These are phyloP conservation scores for Campoletis raptor DNA, from an alignment of 2,888 invertebrate genomes.

Conservation along the genomic window DNA sequence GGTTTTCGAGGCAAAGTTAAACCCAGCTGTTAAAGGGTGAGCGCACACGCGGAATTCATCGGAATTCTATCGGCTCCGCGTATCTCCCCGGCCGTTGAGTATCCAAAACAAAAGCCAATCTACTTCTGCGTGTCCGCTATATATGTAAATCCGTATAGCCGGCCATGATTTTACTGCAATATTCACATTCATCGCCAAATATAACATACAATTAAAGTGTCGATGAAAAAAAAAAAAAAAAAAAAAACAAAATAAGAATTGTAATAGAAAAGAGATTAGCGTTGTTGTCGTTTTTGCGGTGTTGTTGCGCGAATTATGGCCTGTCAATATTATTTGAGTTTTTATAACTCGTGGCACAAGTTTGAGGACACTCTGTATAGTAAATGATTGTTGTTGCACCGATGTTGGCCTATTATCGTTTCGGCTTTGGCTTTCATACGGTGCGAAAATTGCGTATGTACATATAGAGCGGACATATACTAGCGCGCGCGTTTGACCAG, in stretches of 20 bases:
- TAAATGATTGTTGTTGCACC: background rate
- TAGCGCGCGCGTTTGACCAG: conserved; percentile 61
- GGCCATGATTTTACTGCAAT: background rate
- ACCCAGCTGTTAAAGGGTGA: conserved; percentile 13
- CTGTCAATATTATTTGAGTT: background rate
- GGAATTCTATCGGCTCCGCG: conserved; percentile 57
- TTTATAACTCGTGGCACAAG: background rate
- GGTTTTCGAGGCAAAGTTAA: conserved; percentile 65
- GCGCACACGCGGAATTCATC: conserved; percentile 21
- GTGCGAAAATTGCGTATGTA: conserved; percentile 17
- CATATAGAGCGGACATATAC: background rate
- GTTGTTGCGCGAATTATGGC: no score
- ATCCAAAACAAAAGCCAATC: conserved; percentile 47
- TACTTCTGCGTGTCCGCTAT: background rate
- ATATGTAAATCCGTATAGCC: background rate
- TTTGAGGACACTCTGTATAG: background rate
- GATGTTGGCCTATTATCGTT: conserved; percentile 46
- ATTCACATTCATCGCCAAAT: conserved; percentile 3
- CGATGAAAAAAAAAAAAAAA: background rate
- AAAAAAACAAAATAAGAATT: no score
- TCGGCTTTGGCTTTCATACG: conserved; percentile 53
- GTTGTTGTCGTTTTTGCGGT: no score
- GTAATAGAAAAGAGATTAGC: no score
- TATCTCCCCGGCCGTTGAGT: conserved; percentile 24
- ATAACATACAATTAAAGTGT: background rate